Conservation (phyloP, 2,797 vertebrate genomes). For the Sus cebifrons region DNA sequence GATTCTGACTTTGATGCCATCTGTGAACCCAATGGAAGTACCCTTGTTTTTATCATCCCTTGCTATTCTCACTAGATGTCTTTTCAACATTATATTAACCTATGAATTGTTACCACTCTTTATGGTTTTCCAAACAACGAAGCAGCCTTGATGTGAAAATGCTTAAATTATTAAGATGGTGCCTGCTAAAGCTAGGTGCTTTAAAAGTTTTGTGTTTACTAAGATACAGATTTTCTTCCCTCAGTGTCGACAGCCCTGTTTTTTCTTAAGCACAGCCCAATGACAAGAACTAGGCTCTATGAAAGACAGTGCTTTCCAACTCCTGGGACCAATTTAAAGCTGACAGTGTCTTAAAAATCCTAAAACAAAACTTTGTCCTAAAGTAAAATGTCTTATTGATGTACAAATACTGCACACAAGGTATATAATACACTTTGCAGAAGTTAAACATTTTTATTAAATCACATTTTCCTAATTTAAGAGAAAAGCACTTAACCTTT, state of each 20-base stretch:
- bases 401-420: background rate
- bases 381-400: slow-evolving; percentile 33
- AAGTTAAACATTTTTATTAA: background rate
- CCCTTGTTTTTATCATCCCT: slow-evolving; percentile 3
- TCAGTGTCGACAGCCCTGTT: background rate
- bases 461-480: slow-evolving; percentile 14
- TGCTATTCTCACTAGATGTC: background rate
- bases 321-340: slow-evolving; percentile 14
- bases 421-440: slow-evolving; percentile 26
- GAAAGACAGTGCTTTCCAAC: slow-evolving; percentile 35
- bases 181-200: background rate
- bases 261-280: background rate
- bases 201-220: slow-evolving; percentile 33
- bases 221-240: slow-evolving; percentile 18
- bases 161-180: background rate
- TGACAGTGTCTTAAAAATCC: background rate
- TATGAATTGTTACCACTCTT: slow-evolving; percentile 34
- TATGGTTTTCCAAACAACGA: slow-evolving; percentile 55
- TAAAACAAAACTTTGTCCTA: slow-evolving; percentile 26
- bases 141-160: slow-evolving; percentile 15
- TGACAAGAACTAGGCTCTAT: background rate
- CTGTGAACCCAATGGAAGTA: background rate
- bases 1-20: slow-evolving; percentile 5
- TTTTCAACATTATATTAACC: background rate
- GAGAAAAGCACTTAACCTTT: background rate